Evolutionary conservation across 2,113 vertebrate species (phyloP).

Genomic region (Prunella fulvescens): DNA sequence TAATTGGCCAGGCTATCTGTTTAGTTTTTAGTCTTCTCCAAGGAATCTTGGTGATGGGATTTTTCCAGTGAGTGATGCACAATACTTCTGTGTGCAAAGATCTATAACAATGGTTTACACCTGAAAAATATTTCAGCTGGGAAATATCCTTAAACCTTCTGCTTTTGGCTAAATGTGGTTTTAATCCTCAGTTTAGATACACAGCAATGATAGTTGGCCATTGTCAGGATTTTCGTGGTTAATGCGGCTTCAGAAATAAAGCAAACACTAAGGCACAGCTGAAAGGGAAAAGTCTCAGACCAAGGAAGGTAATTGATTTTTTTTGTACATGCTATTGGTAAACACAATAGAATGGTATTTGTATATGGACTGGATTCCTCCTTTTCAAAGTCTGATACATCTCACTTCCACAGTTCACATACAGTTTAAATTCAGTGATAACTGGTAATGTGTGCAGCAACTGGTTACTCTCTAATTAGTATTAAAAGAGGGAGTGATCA

Average conservation of each 20-base stretch:
- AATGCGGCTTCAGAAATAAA: background rate
- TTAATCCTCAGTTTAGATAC: background rate
- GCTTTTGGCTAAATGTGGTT: conserved; percentile 25
- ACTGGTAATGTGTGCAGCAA: background rate
- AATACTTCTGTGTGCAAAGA: conserved; percentile 3
- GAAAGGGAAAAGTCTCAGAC: background rate
- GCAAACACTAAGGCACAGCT: background rate
- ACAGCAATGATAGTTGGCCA: background rate
- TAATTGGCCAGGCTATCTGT: background rate
- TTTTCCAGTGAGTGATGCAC: background rate
- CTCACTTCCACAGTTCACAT: background rate
- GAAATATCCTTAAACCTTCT: conserved; percentile 1
- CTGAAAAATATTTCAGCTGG: conserved; percentile 20
- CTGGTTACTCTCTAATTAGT: background rate
- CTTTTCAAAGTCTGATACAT: background rate
- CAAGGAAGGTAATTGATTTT: background rate
- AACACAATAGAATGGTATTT: background rate
- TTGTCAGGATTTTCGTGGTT: conserved; percentile 4
- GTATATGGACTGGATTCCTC: background rate
- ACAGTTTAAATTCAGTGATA: background rate
- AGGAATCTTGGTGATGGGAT: background rate
- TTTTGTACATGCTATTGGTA: background rate
- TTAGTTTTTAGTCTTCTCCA: background rate
- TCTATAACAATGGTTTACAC: background rate
- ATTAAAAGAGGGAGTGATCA: background rate